Conservation (phyloP, 2,113 vertebrate species). For the Chloroceryle aenea region DNA sequence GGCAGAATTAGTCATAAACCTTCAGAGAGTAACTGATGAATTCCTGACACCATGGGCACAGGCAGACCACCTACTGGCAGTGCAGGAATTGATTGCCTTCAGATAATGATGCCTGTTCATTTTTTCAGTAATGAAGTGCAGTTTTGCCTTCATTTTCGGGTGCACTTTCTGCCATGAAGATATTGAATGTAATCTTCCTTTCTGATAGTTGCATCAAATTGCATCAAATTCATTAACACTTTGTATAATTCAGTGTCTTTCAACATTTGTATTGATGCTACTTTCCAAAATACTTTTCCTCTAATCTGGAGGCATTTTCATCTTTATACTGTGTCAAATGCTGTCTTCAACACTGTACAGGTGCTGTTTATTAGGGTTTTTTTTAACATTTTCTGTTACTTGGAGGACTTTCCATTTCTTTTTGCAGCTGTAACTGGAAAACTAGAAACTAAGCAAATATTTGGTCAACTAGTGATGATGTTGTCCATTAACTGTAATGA, state of each 20-base stretch:
- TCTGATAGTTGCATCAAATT: background rate
- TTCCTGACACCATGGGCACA: background rate
- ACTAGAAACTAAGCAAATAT: background rate
- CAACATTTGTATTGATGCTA: background rate
- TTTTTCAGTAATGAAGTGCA: constrained; percentile 3
- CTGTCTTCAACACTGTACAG: background rate
- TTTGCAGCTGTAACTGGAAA: background rate
- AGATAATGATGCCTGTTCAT: background rate
- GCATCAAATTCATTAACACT: background rate
- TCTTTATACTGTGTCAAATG: background rate
- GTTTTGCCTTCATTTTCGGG: background rate
- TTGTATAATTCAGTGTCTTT: background rate
- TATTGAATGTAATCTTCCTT: constrained; percentile 1
- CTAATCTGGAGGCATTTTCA: background rate
- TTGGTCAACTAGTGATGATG: background rate
- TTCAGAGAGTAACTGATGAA: background rate
- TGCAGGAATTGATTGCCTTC: background rate
- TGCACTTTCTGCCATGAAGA: background rate
- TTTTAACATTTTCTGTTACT: background rate
- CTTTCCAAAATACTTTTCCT: background rate
- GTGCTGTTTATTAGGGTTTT: background rate
- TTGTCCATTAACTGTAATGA: background rate
- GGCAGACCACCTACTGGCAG: background rate
- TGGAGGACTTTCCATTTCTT: background rate
- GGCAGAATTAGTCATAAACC: background rate